A percentile compares a stretch with the other conserved stretches of the same genome.
Conservation (phyloP, 2,797 vertebrate genomes). For the Crocodylus rhombifer region DNA sequence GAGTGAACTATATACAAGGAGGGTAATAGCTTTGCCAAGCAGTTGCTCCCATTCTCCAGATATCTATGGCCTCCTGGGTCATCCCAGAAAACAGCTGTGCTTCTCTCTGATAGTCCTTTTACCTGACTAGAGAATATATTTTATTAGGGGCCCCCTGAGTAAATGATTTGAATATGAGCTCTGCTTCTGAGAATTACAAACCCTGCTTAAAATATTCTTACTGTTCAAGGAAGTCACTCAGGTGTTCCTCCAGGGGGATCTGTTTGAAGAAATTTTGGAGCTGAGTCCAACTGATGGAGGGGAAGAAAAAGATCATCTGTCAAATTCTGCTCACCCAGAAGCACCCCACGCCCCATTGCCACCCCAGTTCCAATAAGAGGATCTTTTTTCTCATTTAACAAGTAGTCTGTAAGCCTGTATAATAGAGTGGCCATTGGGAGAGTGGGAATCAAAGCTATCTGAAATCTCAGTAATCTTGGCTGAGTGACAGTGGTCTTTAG, state of each 20-base stretch:
- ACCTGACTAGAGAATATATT: background rate
- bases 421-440: background rate
- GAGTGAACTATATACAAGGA: background rate
- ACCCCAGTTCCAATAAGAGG: background rate
- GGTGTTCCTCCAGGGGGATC: background rate
- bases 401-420: background rate
- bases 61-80: background rate
- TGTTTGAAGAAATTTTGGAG: background rate
- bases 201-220: background rate
- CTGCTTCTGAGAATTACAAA: background rate
- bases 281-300: too few relatives aligned
- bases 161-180: background rate
- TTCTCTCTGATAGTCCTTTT: background rate
- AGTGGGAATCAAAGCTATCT: background rate
- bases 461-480: background rate
- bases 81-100: background rate
- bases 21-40: background rate
- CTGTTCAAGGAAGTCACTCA: background rate
- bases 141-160: background rate
- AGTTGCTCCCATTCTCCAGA: background rate
- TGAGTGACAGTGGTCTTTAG: background rate
- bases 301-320: too few relatives aligned
- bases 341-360: background rate
- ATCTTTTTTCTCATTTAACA: background rate
- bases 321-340: background rate